phyloP scores from a whole-genome alignment of 2,888 invertebrate genomes.

The Tricholauxania praeusta region DNA sequence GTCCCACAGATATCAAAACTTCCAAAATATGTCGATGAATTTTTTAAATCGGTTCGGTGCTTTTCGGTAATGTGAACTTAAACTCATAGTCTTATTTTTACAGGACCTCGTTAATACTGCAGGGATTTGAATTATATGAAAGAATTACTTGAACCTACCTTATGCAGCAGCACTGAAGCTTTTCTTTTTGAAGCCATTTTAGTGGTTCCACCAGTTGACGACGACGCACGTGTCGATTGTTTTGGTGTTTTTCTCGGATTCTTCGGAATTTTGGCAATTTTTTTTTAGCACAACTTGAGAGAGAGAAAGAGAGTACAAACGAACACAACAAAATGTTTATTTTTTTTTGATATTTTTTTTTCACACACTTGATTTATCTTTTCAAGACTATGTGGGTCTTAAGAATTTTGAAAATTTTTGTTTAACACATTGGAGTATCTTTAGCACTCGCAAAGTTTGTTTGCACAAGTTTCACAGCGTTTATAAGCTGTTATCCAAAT shows the following conservation, averaged over 20 bases:
- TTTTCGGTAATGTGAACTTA: background rate
- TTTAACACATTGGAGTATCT: no score
- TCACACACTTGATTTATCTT: no score
- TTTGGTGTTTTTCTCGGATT: constrained; percentile 67
- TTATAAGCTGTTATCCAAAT: no score
- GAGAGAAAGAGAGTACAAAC: constrained; percentile 43
- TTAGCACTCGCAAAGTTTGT: no score
- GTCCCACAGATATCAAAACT: background rate
- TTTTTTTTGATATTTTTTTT: background rate
- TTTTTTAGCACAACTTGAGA: constrained; percentile 51
- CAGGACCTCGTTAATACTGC: background rate
- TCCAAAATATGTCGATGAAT: background rate
- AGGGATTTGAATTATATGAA: background rate
- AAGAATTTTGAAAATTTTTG: no score
- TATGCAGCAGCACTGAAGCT: constrained; percentile 68
- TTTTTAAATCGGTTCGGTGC: no score
- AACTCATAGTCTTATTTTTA: background rate
- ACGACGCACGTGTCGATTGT: constrained; percentile 65
- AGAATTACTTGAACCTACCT: constrained; percentile 57
- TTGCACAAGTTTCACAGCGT: no score
- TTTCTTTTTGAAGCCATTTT: constrained; percentile 69
- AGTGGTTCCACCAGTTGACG: constrained; percentile 63
- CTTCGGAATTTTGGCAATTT: constrained; percentile 66
- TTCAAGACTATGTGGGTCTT: no score
- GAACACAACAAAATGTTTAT: constrained; percentile 7